Evolutionary conservation across 2,113 vertebrate species (phyloP).

Genomic region (Antechinus flavipes): DNA sequence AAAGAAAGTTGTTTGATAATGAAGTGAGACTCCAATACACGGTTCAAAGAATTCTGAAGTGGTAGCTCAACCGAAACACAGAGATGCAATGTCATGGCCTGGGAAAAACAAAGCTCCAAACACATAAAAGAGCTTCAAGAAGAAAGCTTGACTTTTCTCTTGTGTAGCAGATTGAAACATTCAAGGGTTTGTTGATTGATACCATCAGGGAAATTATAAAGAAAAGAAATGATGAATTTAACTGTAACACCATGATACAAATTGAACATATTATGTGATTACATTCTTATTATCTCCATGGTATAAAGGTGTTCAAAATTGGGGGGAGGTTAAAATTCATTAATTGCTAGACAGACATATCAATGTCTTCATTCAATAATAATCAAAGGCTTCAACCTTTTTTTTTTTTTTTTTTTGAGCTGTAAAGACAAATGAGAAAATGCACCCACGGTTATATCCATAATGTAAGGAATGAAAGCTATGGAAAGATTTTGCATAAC

Average conservation of each 20-base stretch:
- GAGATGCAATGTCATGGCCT: slow-evolving; percentile 36
- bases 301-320: background rate
- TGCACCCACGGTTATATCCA: background rate
- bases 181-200: slow-evolving; percentile 27
- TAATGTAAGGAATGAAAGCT: background rate
- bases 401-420: background rate
- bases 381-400: background rate
- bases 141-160: slow-evolving; percentile 24
- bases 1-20: slow-evolving; percentile 55
- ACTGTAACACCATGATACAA: background rate
- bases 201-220: background rate
- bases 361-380: too few species aligned
- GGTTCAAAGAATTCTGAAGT: slow-evolving; percentile 23
- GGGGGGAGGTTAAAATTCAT: background rate
- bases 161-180: slow-evolving; percentile 34
- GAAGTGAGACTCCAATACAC: slow-evolving; percentile 69
- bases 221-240: background rate
- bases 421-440: background rate
- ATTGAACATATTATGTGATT: background rate
- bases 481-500: background rate
- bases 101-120: slow-evolving; percentile 41
- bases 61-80: slow-evolving; percentile 16
- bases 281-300: background rate
- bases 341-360: background rate
- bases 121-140: slow-evolving; percentile 1